A percentile compares a stretch with the other conserved stretches of the same genome.
Conservation (phyloP, 2,113 vertebrate genomes). For the Melanostigma gelatinosum region DNA sequence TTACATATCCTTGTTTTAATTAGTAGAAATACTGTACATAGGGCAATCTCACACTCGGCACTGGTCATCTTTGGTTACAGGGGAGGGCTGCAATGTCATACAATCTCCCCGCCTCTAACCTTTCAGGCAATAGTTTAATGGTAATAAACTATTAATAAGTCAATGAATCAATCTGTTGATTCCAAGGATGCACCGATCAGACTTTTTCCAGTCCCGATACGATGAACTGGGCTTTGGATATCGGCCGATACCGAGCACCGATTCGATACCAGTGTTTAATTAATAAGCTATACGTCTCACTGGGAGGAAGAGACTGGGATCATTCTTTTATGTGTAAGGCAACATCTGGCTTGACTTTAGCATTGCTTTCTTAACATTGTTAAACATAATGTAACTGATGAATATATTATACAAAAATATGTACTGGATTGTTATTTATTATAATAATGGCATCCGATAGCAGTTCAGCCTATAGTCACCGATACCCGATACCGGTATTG, state of each 20-base stretch:
- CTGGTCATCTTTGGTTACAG: slow-evolving; percentile 68
- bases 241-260: background rate
- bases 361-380: background rate
- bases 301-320: background rate
- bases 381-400: background rate
- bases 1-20: slow-evolving; percentile 82
- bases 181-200: background rate
- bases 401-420: background rate
- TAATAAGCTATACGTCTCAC: background rate
- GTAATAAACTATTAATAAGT: slow-evolving; percentile 72
- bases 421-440: background rate
- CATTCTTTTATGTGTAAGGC: background rate
- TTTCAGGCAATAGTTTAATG: slow-evolving; percentile 59
- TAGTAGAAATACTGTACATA: slow-evolving; percentile 71
- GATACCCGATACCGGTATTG: background rate
- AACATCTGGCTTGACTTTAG: background rate
- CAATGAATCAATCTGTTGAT: slow-evolving; percentile 59
- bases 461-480: too few species aligned
- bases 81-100: slow-evolving; percentile 61
- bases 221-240: background rate
- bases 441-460: background rate
- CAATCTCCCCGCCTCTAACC: slow-evolving; percentile 58
- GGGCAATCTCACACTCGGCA: slow-evolving; percentile 48
- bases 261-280: background rate
- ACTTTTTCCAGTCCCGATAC: background rate